A percentile compares a stretch with the other conserved stretches of the same genome.
phyloP scores from a whole-genome alignment of 2,888 invertebrate genomes.

The Gymnocheta viridis region DNA sequence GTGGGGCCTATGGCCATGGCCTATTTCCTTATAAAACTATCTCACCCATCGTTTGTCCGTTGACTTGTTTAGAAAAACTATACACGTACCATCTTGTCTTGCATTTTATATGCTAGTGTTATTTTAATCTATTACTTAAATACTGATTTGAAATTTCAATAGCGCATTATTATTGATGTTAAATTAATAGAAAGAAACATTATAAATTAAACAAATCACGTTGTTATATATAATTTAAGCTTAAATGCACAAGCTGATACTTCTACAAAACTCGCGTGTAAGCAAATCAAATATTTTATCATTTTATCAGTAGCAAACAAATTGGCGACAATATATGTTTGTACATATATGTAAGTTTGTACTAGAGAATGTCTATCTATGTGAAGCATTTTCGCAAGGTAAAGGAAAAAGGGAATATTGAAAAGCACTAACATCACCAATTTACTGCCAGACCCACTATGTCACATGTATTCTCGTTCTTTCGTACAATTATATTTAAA shows the following conservation, averaged over 20 bases:
- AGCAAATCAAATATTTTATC: not conserved
- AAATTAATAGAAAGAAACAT: constrained; percentile 16
- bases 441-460: no score
- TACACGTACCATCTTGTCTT: not conserved
- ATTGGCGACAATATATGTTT: no score
- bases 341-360: no score
- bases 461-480: no score
- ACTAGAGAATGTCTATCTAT: no score
- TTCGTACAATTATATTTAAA: no score
- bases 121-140: constrained; percentile 3
- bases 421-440: no score
- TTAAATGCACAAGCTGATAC: not conserved
- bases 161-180: not conserved
- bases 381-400: no score
- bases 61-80: not conserved
- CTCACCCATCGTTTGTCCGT: not conserved
- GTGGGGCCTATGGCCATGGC: not conserved
- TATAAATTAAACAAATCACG: constrained; percentile 61
- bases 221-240: constrained; percentile 33
- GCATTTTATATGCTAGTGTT: constrained; percentile 26
- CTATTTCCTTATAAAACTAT: not conserved
- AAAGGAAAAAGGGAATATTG: no score
- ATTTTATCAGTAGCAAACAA: not conserved
- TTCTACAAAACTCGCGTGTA: not conserved
- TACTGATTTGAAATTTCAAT: constrained; percentile 2